These are phyloP conservation scores for Cryptus viduatorius DNA, from an alignment of 2,888 invertebrate species.

Conservation along the genomic window DNA sequence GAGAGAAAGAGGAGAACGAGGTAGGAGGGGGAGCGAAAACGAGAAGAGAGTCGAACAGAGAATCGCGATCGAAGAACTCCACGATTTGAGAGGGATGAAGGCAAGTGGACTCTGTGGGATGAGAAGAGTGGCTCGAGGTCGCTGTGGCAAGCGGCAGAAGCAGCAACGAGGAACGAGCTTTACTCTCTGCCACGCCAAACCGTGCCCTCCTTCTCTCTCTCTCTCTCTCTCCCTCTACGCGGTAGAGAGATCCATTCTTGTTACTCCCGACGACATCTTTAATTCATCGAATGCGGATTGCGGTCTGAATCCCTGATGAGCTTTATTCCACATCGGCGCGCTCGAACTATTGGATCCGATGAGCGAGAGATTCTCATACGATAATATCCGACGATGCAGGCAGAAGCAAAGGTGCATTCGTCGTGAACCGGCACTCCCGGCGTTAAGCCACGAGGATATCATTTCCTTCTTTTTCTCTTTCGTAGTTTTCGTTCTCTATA, in stretches of 20 bases:
- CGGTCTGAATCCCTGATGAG: conserved; percentile 84
- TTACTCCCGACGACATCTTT: conserved; percentile 84
- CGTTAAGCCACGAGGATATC: conserved; percentile 58
- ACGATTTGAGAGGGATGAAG: conserved; percentile 65
- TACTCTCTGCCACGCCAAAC: conserved; percentile 51
- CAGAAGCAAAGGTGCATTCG: conserved; percentile 46
- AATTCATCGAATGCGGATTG: conserved; percentile 85
- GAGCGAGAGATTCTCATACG: conserved; percentile 81
- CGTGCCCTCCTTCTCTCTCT: neutral
- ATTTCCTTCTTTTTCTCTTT: conserved; percentile 52
- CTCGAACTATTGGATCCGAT: conserved; percentile 83
- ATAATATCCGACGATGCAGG: conserved; percentile 80
- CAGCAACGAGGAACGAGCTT: conserved; percentile 56
- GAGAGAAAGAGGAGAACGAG: conserved; percentile 65
- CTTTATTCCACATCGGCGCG: conserved; percentile 84
- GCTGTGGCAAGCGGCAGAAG: conserved; percentile 48
- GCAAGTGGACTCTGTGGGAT: conserved; percentile 51
- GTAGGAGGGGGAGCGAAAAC: conserved; percentile 48
- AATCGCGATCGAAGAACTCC: conserved; percentile 67
- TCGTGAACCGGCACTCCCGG: conserved; percentile 14
- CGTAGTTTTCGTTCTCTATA: conserved; percentile 49
- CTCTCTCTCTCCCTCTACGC: conserved; percentile 24
- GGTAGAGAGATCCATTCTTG: conserved; percentile 81
- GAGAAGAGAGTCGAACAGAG: conserved; percentile 66
- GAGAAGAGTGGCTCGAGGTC: conserved; percentile 56